A percentile compares a stretch with the other conserved stretches of the same genome.
phyloP scores from a whole-genome alignment of 1,140 invertebrate species.

The Lepidurus couesii region DNA sequence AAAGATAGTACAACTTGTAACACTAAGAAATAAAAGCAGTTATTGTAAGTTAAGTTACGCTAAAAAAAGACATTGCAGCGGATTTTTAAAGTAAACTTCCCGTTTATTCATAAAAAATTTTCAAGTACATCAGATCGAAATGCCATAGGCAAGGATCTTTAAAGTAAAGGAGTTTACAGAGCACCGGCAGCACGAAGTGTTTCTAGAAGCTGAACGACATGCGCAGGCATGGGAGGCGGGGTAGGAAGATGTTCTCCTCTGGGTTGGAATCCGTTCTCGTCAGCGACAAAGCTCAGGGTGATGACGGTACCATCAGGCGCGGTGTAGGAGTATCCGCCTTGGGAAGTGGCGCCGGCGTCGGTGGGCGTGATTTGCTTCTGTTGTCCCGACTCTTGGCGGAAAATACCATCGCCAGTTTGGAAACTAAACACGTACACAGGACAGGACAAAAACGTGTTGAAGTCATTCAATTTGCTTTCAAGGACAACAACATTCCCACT shows the following conservation, averaged over 20 bases:
- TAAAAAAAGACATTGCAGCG: no score
- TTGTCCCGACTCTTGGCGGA: conserved; percentile 4
- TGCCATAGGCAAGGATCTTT: no score
- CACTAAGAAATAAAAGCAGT: no score
- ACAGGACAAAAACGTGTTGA: not conserved
- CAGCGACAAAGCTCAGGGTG: conserved; percentile 42
- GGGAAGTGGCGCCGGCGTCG: conserved; percentile 37
- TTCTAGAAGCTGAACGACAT: conserved; percentile 15
- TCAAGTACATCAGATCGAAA: no score
- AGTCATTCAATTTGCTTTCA: no score
- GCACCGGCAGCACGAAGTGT: not conserved
- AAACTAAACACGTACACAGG: conserved; percentile 12
- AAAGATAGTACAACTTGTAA: no score
- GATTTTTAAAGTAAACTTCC: no score
- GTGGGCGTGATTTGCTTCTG: conserved; percentile 23
- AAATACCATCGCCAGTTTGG: conserved; percentile 31
- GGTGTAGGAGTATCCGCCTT: conserved; percentile 57
- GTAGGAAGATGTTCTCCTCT: conserved; percentile 41
- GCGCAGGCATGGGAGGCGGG: conserved; percentile 34
- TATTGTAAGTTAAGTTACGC: no score
- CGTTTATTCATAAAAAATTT: no score
- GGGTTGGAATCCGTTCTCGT: conserved; percentile 40
- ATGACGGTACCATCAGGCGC: conserved; percentile 65
- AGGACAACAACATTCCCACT: no score
- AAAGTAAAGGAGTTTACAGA: not conserved